Conservation (phyloP, 2,113 vertebrate species). For the Heterotilapia buettikoferi region DNA sequence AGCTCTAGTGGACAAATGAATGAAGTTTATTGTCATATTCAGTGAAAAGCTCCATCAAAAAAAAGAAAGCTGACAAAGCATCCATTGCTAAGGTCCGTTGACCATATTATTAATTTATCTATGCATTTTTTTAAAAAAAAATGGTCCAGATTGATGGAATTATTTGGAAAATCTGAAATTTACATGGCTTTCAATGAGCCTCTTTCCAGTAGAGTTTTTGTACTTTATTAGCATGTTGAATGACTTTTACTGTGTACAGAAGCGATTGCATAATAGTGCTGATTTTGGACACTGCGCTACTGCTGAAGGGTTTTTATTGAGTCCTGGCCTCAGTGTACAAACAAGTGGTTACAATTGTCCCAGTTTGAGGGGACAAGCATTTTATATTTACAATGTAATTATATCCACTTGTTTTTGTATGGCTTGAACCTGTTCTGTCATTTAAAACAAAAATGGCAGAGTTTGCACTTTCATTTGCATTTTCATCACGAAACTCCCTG, state of each 20-base stretch:
- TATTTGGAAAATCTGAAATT: neutral
- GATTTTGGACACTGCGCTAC: constrained; percentile 16
- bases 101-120: neutral
- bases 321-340: neutral
- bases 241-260: neutral
- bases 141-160: neutral
- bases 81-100: neutral
- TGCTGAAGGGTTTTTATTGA: constrained; percentile 19
- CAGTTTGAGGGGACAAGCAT: neutral
- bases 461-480: constrained; percentile 51
- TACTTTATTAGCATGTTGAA: neutral
- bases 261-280: neutral
- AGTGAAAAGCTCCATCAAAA: neutral
- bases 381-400: constrained; percentile 46
- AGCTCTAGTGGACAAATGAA: neutral
- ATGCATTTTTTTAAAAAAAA: neutral
- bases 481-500: constrained; percentile 45
- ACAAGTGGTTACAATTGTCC: constrained; percentile 5
- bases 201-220: neutral
- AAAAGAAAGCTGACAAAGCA: neutral
- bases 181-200: neutral
- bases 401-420: constrained; percentile 14
- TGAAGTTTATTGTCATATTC: neutral
- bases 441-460: constrained; percentile 31
- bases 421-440: constrained; percentile 25